Evolutionary conservation across 1,140 invertebrate genomes (phyloP), one percentile per base, ranked within the genome.

Genomic region (Octopus bimaculoides): DNA sequence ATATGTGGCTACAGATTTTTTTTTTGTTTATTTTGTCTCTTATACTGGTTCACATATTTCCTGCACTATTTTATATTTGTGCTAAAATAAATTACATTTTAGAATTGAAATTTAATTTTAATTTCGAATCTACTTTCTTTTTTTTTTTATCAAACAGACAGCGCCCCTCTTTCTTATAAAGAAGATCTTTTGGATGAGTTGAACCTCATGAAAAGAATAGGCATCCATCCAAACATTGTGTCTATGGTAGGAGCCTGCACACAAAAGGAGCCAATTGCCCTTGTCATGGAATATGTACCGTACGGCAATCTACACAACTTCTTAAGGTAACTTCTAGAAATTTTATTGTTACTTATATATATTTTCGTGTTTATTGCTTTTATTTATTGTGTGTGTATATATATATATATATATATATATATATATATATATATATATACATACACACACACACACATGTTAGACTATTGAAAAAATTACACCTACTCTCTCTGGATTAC

Each of bases 231-330:
- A 6, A 96, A 96, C 89, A 95, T 96, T 81, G 95, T 96, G 17
- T 95, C 94, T 0, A 91, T 96, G 71, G 91, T 96, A 4, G 95
- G 94, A 75, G 95, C 95, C 86, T 96, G 95, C 85, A 95, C 95
- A 74, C 82, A 92, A 89, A 56, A 91, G 91, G 97, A 98, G 87
- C 97, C 97, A 3, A 94, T 97, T 56, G 95, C 98, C 84, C 93
- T 98, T 0, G 96, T 98, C 81, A 94, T 98, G 92, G 97, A 99
- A 88, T 98, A 95, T 87, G 94, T 98, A 0, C 93, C 94, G 81
- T 92, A 94, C 54, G 97, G 97, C 9, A 98, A 98, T 90, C 90
- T 99, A 7, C 97, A 98, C 88, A 95, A 95, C 79, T 98, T 96
- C 89, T 91, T 98, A 9, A 89, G 86, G 88, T 89, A 83, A 84